Conservation (phyloP, 1,140 invertebrate genomes). For the Capitella teleta region DNA sequence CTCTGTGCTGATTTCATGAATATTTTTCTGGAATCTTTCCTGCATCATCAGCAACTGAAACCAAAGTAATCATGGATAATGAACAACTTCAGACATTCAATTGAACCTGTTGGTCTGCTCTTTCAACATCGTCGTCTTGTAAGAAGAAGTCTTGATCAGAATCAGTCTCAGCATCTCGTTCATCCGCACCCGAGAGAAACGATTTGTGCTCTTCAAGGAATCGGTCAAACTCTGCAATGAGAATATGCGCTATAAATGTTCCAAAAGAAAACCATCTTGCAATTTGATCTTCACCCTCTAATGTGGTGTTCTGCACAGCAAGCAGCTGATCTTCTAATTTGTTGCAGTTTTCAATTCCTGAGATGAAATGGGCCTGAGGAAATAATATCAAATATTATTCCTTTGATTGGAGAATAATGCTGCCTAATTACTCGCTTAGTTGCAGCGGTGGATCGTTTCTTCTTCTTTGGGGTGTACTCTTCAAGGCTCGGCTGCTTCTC, state of each 20-base stretch:
- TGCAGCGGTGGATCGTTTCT: too few relatives aligned
- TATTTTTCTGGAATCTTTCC: constrained; percentile 27
- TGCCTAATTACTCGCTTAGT: background rate
- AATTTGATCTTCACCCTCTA: constrained; percentile 26
- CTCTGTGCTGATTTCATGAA: constrained; percentile 29
- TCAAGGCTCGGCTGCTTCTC: too few relatives aligned
- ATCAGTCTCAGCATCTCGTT: constrained; percentile 21
- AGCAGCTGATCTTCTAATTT: constrained; percentile 35
- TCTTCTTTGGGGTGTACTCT: too few relatives aligned
- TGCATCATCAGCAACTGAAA: constrained; percentile 32
- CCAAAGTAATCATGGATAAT: too few relatives aligned
- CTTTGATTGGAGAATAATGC: background rate
- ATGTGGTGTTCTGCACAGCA: constrained; percentile 27
- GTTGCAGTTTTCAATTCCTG: constrained; percentile 25
- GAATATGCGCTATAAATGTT: background rate
- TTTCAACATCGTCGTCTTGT: constrained; percentile 32
- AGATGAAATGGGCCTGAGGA: constrained; percentile 28
- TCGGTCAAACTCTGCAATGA: constrained; percentile 34
- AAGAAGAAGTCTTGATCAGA: constrained; percentile 27
- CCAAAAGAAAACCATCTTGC: background rate
- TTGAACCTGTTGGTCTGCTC: constrained; percentile 31
- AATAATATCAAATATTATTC: too few relatives aligned
- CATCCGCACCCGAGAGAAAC: background rate
- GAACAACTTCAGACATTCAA: background rate
- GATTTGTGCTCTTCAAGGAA: constrained; percentile 31